Conservation (phyloP, 2,113 vertebrate genomes). For the Otolemur garnettii region DNA sequence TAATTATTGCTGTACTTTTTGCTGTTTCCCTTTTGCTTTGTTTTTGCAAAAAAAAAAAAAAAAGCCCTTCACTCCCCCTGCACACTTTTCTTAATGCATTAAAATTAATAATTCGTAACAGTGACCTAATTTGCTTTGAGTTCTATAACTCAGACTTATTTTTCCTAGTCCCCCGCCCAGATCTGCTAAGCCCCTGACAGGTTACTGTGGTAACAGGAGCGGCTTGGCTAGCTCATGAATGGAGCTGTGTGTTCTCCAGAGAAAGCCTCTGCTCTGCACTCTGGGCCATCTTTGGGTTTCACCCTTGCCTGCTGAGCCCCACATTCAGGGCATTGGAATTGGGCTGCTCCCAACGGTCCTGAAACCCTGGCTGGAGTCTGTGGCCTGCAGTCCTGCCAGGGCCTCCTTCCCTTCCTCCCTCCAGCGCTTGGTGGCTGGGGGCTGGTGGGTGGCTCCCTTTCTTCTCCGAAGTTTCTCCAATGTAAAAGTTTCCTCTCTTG, state of each 20-base stretch:
- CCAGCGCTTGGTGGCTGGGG: background rate
- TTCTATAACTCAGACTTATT: constrained; percentile 68
- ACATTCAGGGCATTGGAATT: background rate
- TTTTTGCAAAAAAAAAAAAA: constrained; percentile 37
- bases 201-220: constrained; percentile 83
- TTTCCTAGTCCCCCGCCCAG: background rate
- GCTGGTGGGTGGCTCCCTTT: too few relatives aligned
- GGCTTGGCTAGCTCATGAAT: constrained; percentile 74
- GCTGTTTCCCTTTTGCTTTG: constrained; percentile 77
- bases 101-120: constrained; percentile 85
- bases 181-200: constrained; percentile 76
- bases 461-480: background rate
- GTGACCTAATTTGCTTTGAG: constrained; percentile 83
- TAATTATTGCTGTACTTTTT: constrained; percentile 85
- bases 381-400: too few relatives aligned
- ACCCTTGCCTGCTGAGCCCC: background rate
- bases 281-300: background rate
- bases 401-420: too few relatives aligned
- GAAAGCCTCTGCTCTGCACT: background rate
- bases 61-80: constrained; percentile 50
- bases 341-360: background rate
- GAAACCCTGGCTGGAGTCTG: too few relatives aligned
- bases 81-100: constrained; percentile 81
- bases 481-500: background rate
- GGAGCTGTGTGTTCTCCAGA: constrained; percentile 53